phyloP scores from a whole-genome alignment of 2,888 invertebrate genomes.

The Protophormia terraenovae region DNA sequence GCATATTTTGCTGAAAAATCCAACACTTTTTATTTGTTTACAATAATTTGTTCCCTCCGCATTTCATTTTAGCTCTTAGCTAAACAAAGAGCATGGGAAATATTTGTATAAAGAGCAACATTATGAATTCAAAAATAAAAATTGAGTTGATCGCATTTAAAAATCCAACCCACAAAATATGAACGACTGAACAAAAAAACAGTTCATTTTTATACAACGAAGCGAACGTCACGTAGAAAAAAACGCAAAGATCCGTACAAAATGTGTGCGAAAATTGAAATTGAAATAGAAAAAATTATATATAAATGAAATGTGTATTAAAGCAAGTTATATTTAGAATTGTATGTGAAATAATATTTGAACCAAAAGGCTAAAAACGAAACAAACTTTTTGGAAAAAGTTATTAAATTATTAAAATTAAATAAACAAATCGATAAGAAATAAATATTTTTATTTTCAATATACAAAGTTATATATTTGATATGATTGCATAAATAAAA shows the following conservation, averaged over 20 bases:
- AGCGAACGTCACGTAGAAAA: slow-evolving; percentile 56
- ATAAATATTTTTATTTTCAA: neutral
- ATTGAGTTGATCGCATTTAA: neutral
- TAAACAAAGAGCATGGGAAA: slow-evolving; percentile 9
- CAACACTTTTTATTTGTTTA: too few relatives aligned
- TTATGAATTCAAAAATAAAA: slow-evolving; percentile 1
- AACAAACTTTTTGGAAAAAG: slow-evolving; percentile 1
- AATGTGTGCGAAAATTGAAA: slow-evolving; percentile 50
- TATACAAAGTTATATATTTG: neutral
- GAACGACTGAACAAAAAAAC: slow-evolving; percentile 35
- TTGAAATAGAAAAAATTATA: slow-evolving; percentile 51
- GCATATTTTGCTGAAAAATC: too few relatives aligned
- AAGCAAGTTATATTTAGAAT: slow-evolving; percentile 25
- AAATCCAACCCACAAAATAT: slow-evolving; percentile 30
- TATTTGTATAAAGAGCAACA: neutral
- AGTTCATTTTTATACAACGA: slow-evolving; percentile 71
- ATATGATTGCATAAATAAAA: slow-evolving; percentile 53
- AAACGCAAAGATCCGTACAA: neutral
- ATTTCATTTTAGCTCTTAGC: neutral
- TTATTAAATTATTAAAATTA: neutral
- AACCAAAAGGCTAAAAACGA: neutral
- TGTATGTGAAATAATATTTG: neutral
- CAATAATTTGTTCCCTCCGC: too few relatives aligned
- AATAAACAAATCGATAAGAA: neutral
- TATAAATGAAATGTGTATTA: slow-evolving; percentile 29